Evolutionary conservation across 2,888 invertebrate genomes (phyloP).

Genomic region (Toxonevra muliebris): DNA sequence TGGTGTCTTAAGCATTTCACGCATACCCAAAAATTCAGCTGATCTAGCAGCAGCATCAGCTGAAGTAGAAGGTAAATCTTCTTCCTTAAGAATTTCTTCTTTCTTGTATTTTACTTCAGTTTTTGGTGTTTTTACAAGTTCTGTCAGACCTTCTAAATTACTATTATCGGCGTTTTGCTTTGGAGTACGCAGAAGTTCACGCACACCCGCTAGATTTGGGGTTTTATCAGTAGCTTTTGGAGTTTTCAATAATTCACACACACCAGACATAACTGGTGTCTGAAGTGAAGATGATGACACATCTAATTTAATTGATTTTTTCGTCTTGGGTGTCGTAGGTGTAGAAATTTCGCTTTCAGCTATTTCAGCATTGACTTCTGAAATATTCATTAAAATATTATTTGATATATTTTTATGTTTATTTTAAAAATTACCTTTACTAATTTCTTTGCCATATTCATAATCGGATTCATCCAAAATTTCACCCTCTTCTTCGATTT

Average conservation of each 20-base stretch:
- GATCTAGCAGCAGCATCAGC: background rate
- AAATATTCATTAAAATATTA: background rate
- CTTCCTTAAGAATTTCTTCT: background rate
- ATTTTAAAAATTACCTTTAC: background rate
- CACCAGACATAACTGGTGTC: slow-evolving; percentile 45
- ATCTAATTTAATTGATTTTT: slow-evolving; percentile 17
- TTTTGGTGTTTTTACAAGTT: slow-evolving; percentile 51
- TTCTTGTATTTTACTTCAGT: background rate
- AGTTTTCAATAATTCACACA: slow-evolving; percentile 41
- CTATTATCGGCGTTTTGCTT: slow-evolving; percentile 30
- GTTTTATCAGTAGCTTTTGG: slow-evolving; percentile 34
- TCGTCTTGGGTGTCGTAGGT: slow-evolving; percentile 18
- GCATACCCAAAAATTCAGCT: slow-evolving; percentile 38
- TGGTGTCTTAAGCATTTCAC: slow-evolving; percentile 51
- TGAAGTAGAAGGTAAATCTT: slow-evolving; percentile 19
- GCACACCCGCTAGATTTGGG: slow-evolving; percentile 38
- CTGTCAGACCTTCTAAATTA: slow-evolving; percentile 43
- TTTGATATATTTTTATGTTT: background rate
- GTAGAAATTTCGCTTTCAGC: background rate
- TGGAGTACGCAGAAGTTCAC: slow-evolving; percentile 42
- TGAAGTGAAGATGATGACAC: slow-evolving; percentile 41
- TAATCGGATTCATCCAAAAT: slow-evolving; percentile 32
- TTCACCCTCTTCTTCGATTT: background rate
- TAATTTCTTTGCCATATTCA: slow-evolving; percentile 34
- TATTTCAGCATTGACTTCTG: background rate